Evolutionary conservation across 1,140 invertebrate genomes (phyloP).

Genomic region (Zaprionus taronus): DNA sequence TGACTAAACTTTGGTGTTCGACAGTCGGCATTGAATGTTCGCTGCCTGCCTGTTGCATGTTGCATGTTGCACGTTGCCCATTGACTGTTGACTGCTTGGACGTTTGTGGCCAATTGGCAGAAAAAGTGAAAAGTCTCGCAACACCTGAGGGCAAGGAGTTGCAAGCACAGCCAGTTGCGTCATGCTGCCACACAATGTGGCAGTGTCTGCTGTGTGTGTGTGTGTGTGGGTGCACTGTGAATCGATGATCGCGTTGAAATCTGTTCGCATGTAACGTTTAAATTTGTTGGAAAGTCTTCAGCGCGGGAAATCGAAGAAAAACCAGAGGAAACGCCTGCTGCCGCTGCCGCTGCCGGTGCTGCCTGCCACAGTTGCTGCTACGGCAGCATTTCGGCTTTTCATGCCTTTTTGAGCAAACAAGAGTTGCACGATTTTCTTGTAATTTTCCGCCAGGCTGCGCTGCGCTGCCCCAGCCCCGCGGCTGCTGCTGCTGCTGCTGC

Average conservation of each 20-base stretch:
- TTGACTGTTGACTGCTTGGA: constrained; percentile 52
- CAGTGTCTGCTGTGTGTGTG: constrained; percentile 31
- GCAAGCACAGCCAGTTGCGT: constrained; percentile 38
- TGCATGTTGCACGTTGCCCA: constrained; percentile 43
- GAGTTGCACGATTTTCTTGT: constrained; percentile 81
- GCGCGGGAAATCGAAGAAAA: constrained; percentile 7
- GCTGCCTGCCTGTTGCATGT: constrained; percentile 8
- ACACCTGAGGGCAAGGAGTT: constrained; percentile 79
- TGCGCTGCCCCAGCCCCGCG: constrained; percentile 20
- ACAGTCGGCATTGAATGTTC: constrained; percentile 53
- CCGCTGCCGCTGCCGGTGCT: neutral
- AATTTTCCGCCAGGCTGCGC: constrained; percentile 76
- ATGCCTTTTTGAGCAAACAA: constrained; percentile 68
- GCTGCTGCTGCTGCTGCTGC: too few relatives aligned
- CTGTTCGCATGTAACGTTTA: constrained; percentile 82
- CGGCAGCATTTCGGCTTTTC: constrained; percentile 58
- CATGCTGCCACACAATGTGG: constrained; percentile 44
- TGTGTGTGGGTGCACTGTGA: constrained; percentile 71
- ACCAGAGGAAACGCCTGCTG: constrained; percentile 2
- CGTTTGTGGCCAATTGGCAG: constrained; percentile 60
- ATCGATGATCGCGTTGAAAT: constrained; percentile 81
- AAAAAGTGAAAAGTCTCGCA: constrained; percentile 58
- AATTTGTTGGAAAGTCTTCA: constrained; percentile 69
- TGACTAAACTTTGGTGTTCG: constrained; percentile 66
- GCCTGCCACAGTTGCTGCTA: too few relatives aligned